These are phyloP conservation scores for Mayetiola destructor DNA, from an alignment of 2,888 invertebrate genomes.

Conservation along the genomic window DNA sequence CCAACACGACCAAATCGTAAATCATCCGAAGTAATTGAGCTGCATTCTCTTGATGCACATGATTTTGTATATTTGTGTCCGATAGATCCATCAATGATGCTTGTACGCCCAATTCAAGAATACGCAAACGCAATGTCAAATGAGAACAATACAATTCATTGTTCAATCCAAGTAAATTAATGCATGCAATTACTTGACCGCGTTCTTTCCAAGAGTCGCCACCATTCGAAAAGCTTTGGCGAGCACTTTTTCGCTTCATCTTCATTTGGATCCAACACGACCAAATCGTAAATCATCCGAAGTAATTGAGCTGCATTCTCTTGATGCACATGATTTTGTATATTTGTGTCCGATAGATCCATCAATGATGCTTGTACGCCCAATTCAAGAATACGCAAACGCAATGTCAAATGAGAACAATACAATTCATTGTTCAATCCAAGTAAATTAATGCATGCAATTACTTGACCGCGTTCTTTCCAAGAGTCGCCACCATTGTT, in stretches of 20 bases:
- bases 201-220: conserved; percentile 44
- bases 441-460: conserved; percentile 43
- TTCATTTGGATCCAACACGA: conserved; percentile 40
- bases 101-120: conserved; percentile 45
- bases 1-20: conserved; percentile 42
- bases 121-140: conserved; percentile 39
- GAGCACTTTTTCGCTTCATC: conserved; percentile 39
- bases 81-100: conserved; percentile 43
- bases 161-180: conserved; percentile 41
- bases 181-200: conserved; percentile 44
- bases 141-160: conserved; percentile 42
- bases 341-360: conserved; percentile 41
- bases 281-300: conserved; percentile 42
- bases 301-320: conserved; percentile 42
- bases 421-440: conserved; percentile 42
- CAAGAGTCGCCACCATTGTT: conserved; percentile 41
- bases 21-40: conserved; percentile 42
- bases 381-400: conserved; percentile 43
- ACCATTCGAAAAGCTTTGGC: conserved; percentile 40
- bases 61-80: conserved; percentile 36
- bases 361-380: conserved; percentile 42
- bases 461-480: conserved; percentile 45
- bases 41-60: conserved; percentile 37
- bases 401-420: conserved; percentile 39
- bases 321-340: conserved; percentile 30